These are phyloP conservation scores for Elgaria multicarinata DNA, from an alignment of 2,113 vertebrate species.

Conservation along the genomic window DNA sequence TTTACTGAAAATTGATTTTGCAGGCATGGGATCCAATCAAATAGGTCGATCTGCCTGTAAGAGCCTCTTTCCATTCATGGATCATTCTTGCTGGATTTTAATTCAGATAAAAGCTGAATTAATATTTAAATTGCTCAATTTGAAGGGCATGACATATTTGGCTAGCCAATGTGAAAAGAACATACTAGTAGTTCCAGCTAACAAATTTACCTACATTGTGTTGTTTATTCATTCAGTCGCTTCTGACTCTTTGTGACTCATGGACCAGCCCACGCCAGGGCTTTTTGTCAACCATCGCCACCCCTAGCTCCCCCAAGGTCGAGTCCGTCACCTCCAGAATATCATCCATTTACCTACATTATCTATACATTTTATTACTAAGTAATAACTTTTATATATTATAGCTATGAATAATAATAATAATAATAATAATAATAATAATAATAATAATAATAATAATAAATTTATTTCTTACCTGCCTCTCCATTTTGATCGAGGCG, in stretches of 20 bases:
- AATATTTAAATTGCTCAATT: neutral
- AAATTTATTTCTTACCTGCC: too few species aligned
- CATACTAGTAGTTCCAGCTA: neutral
- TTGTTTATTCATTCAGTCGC: too few species aligned
- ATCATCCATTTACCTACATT: neutral
- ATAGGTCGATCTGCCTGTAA: neutral
- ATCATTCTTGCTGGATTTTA: neutral
- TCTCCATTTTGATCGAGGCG: too few species aligned
- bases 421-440: too few species aligned
- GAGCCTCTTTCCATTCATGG: neutral
- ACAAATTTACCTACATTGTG: neutral
- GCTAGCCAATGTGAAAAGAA: neutral
- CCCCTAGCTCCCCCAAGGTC: too few species aligned
- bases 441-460: too few species aligned
- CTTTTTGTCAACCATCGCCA: too few species aligned
- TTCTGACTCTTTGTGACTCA: too few species aligned
- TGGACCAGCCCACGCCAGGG: too few species aligned
- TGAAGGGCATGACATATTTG: neutral
- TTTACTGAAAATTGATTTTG: neutral
- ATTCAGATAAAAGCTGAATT: neutral
- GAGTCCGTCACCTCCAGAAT: too few species aligned
- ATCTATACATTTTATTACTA: neutral
- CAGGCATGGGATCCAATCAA: neutral
- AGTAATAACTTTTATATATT: neutral
- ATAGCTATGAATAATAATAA: rapidly evolving